Percentiles rank a stretch among this genome's conserved stretches.
These are phyloP conservation scores for Epinotia ramella DNA, from an alignment of 2,888 invertebrate species.

Conservation along the genomic window DNA sequence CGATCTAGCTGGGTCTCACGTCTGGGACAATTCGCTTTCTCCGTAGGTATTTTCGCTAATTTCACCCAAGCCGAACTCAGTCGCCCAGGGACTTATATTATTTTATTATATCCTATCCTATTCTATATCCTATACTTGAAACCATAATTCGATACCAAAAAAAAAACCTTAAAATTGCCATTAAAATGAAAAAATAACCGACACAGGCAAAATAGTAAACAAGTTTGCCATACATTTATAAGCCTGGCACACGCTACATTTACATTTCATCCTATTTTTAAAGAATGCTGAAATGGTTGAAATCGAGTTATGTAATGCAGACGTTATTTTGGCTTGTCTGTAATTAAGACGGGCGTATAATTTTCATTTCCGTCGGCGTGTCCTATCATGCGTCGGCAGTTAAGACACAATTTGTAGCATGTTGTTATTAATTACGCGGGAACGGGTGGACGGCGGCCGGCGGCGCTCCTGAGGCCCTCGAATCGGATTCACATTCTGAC, in stretches of 20 bases:
- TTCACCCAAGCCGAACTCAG: too few relatives aligned
- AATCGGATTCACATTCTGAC: slow-evolving; percentile 51
- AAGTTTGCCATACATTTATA: not conserved
- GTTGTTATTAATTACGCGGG: slow-evolving; percentile 67
- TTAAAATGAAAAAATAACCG: too few relatives aligned
- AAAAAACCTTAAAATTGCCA: too few relatives aligned
- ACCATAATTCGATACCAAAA: too few relatives aligned
- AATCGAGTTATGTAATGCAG: slow-evolving; percentile 15
- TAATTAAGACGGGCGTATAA: slow-evolving; percentile 57
- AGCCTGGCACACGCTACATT: not conserved
- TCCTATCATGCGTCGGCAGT: slow-evolving; percentile 57
- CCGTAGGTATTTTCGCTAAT: too few relatives aligned
- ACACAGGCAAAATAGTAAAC: too few relatives aligned
- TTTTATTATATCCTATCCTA: too few relatives aligned
- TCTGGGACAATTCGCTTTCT: too few relatives aligned
- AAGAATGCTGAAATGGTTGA: not conserved
- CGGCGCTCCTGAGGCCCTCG: slow-evolving; percentile 49
- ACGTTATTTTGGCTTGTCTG: slow-evolving; percentile 28
- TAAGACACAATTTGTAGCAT: slow-evolving; percentile 65
- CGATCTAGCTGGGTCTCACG: too few relatives aligned
- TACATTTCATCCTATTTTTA: not conserved
- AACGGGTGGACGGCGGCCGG: slow-evolving; percentile 56
- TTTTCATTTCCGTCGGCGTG: slow-evolving; percentile 59
- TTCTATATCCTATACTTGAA: too few relatives aligned
- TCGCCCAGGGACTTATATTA: too few relatives aligned